A percentile compares a stretch with the other conserved stretches of the same genome.
Conservation (phyloP, 2,888 invertebrate genomes). For the Harmothoe impar region DNA sequence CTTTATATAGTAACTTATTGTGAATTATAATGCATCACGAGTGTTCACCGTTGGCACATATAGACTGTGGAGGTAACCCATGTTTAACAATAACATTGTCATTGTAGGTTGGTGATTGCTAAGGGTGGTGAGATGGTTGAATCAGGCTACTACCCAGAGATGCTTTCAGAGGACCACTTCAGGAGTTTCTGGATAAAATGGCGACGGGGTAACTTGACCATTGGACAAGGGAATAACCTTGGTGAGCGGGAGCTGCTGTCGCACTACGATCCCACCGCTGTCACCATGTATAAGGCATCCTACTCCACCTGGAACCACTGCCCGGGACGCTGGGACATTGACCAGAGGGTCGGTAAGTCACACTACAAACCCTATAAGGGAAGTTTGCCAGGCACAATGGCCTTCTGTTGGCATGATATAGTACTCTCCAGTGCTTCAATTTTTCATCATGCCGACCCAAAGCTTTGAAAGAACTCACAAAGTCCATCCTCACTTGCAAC, state of each 20-base stretch:
- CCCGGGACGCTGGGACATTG: conserved; percentile 44
- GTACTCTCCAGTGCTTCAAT: no score
- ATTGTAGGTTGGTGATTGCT: neutral
- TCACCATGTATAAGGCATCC: neutral
- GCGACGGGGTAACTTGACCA: neutral
- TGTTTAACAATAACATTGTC: no score
- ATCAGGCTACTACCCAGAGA: neutral
- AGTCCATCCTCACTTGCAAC: no score
- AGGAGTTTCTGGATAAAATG: conserved; percentile 40
- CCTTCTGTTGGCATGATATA: no score
- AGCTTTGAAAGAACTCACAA: no score
- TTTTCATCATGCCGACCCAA: no score
- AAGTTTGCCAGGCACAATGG: no score
- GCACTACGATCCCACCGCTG: neutral
- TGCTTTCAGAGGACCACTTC: neutral
- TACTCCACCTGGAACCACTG: neutral
- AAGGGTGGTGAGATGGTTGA: neutral
- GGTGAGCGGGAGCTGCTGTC: neutral
- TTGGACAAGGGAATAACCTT: neutral
- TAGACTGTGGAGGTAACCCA: no score
- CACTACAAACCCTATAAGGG: no score
- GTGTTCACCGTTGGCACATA: no score
- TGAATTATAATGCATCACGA: no score
- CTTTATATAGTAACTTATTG: no score
- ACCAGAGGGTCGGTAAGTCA: conserved; percentile 44